phyloP scores from a whole-genome alignment of 2,888 invertebrate genomes.

The Cheilosia pagana region DNA sequence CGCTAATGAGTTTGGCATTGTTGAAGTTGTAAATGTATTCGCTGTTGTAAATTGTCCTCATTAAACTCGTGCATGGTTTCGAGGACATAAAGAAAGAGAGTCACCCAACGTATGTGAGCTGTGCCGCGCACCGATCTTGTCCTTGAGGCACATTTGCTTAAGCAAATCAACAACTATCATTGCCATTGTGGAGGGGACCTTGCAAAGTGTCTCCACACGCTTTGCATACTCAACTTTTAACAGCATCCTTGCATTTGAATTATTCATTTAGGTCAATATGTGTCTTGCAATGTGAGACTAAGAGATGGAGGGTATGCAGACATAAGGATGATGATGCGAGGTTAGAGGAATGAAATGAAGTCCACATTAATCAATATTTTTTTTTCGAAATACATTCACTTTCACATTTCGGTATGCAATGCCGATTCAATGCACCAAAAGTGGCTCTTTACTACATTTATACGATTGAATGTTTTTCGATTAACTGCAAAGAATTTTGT shows the following conservation, averaged over 20 bases:
- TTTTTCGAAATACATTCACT: too few relatives aligned
- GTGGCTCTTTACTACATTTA: too few relatives aligned
- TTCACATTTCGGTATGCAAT: too few relatives aligned
- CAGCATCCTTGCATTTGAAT: slow-evolving; percentile 2
- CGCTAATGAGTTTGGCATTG: slow-evolving; percentile 74
- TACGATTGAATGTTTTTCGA: too few relatives aligned
- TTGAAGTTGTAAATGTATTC: slow-evolving; percentile 68
- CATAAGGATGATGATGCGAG: too few relatives aligned
- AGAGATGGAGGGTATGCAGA: background rate
- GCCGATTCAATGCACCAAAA: too few relatives aligned
- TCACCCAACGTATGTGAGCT: background rate
- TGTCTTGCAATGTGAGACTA: slow-evolving; percentile 9
- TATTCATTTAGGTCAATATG: background rate
- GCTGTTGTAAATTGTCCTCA: slow-evolving; percentile 65
- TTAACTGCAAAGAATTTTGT: too few relatives aligned
- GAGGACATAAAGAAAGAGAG: background rate
- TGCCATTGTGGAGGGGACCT: slow-evolving; percentile 31
- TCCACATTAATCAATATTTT: too few relatives aligned
- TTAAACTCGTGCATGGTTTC: slow-evolving; percentile 40
- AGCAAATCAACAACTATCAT: slow-evolving; percentile 20
- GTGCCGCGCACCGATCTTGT: slow-evolving; percentile 44
- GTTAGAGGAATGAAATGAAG: too few relatives aligned
- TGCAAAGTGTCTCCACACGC: slow-evolving; percentile 1
- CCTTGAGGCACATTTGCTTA: slow-evolving; percentile 40
- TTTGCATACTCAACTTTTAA: background rate